Evolutionary conservation across 2,888 invertebrate genomes (phyloP).

Genomic region (Proisotoma minuta): DNA sequence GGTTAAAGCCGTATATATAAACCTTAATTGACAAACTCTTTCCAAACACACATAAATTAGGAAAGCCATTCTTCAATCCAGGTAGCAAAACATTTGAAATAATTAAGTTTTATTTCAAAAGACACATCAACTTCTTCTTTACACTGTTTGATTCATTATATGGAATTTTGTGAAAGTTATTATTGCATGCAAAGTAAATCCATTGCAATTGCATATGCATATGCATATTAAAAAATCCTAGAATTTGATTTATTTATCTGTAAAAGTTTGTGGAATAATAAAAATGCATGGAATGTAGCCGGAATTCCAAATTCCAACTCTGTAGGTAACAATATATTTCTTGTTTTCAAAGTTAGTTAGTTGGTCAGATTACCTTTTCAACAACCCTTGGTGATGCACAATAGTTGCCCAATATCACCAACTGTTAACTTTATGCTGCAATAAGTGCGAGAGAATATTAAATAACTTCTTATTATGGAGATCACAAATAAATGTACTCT

Average conservation of each 20-base stretch:
- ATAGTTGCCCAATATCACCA: too few species aligned
- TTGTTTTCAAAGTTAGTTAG: neutral
- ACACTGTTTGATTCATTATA: too few species aligned
- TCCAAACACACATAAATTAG: neutral
- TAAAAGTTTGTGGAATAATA: constrained; percentile 25
- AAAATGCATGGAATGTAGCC: constrained; percentile 41
- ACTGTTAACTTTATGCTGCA: too few species aligned
- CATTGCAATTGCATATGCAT: neutral
- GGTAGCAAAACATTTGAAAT: constrained; percentile 15
- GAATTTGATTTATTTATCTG: constrained; percentile 28
- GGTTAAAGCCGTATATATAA: neutral
- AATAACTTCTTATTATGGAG: too few species aligned
- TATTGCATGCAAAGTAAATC: neutral
- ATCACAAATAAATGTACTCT: too few species aligned
- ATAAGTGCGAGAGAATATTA: too few species aligned
- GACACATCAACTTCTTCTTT: constrained; percentile 32
- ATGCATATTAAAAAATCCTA: neutral
- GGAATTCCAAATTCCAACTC: constrained; percentile 25
- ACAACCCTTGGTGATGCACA: too few species aligned
- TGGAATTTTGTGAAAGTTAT: neutral
- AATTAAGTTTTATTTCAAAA: constrained; percentile 40
- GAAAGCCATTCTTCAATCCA: neutral
- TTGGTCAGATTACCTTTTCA: too few species aligned
- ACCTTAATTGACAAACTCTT: neutral
- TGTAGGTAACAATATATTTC: neutral